phyloP scores from a whole-genome alignment of 2,113 vertebrate genomes.

The Butorides virescens region DNA sequence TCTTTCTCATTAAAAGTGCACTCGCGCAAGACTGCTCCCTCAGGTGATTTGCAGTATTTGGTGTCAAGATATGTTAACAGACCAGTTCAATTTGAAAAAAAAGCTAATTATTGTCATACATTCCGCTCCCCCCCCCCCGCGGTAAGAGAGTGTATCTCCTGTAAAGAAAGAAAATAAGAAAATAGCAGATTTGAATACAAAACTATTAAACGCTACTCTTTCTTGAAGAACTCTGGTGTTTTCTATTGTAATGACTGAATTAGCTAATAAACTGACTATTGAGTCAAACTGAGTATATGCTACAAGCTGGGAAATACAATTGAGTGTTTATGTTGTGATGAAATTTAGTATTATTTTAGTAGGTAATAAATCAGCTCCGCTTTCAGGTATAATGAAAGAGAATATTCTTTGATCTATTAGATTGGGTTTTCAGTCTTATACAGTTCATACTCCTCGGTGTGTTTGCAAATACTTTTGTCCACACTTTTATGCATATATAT shows the following conservation, averaged over 20 bases:
- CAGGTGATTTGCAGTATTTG: background rate
- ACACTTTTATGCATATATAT: background rate
- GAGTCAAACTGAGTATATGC: background rate
- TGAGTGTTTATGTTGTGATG: background rate
- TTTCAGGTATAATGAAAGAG: background rate
- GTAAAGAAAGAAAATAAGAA: constrained; percentile 7
- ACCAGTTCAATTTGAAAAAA: background rate
- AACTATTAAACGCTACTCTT: background rate
- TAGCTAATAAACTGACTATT: background rate
- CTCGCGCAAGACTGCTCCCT: background rate
- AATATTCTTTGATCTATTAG: background rate
- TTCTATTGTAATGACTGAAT: background rate
- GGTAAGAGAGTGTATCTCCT: background rate
- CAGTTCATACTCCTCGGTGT: background rate
- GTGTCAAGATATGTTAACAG: background rate
- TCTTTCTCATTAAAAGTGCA: background rate
- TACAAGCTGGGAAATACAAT: background rate
- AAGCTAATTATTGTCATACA: background rate
- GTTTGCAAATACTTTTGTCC: background rate
- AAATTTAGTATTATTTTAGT: background rate
- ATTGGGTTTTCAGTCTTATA: background rate
- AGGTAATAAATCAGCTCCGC: background rate
- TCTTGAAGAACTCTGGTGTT: background rate
- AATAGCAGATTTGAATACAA: background rate
- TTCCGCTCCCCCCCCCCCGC: background rate